These are phyloP conservation scores for Alexandromys fortis DNA, from an alignment of 2,113 vertebrate species.

Conservation along the genomic window DNA sequence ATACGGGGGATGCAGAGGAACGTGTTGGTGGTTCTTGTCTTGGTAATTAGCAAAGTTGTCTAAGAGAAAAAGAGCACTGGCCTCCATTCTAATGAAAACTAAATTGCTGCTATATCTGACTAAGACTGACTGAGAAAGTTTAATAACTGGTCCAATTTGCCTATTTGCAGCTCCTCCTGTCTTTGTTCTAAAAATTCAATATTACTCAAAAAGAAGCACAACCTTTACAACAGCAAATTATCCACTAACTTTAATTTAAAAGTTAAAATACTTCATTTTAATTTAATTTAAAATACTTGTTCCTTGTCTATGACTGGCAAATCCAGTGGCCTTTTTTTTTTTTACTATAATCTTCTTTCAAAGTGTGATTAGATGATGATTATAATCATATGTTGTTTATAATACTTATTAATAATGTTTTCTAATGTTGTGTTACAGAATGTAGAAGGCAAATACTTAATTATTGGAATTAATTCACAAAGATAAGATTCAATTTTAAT, in stretches of 20 bases:
- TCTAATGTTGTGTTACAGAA: not conserved
- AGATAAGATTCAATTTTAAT: constrained; percentile 40
- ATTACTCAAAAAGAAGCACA: not conserved
- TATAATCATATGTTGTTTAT: not conserved
- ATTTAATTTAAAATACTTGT: not conserved
- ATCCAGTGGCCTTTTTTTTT: not conserved
- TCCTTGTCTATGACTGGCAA: not conserved
- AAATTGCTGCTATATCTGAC: not conserved
- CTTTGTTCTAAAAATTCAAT: not conserved
- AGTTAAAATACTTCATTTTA: not conserved
- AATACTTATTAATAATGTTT: constrained; percentile 48
- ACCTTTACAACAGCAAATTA: not conserved
- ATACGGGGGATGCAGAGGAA: not conserved
- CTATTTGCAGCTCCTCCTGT: not conserved
- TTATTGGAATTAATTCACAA: constrained; percentile 35
- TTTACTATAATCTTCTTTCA: constrained; percentile 20
- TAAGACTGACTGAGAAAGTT: not conserved
- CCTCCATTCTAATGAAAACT: not conserved
- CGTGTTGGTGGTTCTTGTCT: not conserved
- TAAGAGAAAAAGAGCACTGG: not conserved
- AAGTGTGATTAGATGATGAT: not conserved
- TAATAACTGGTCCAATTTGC: constrained; percentile 9
- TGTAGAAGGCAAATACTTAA: not conserved
- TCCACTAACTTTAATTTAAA: constrained; percentile 29
- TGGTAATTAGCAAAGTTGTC: not conserved